Base-by-base conservation (phyloP, 2,888 invertebrate genomes). In the Xanthia icteritia region DNA sequence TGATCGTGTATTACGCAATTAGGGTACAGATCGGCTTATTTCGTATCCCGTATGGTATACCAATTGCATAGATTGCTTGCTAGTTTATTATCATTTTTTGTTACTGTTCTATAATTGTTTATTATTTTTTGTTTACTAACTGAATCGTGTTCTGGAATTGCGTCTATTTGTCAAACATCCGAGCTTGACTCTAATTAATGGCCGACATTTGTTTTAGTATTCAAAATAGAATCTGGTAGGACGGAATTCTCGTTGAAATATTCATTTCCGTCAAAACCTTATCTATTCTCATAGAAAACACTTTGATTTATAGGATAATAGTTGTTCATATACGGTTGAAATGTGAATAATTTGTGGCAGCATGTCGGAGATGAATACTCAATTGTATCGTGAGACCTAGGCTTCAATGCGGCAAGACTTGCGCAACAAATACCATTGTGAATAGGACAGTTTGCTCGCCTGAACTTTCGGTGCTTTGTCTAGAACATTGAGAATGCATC, bases 351-450 rank as follows among this genome's bases (percentile, higher is more conserved):
- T 80, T 81, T 70, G 63, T 48, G 39, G 20, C 63, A 77, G 63
- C 83, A 83, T 79, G 68, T 81, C 84, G 81, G 82, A 87, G 77
- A 86, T 82, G 85, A 83, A 84, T 86, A 81, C 77, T 83, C 73
- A 77, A 83, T 82, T 78, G 77, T 84, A 84, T 86, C 81, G 84
- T 90, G 83, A 81, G 82, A 87, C 83, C 78, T 77, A 81, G 81
- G 81, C 84, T 86, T 83, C 70, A 83, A 82, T 90, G 86, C 79
- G 73, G 90, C 84, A 89, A 89, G 79, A 70, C 75, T 91, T 91
- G 82, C 88, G 86, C 87, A 91, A 91, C 79, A 86, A 86, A 82
- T 86, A 76, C 85, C 83, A 88, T 90, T 91, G 88, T 91, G 77
- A 79, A 81, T 87, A 88, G 84, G 82, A 86, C 88, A 85, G 86